Evolutionary conservation across 1,140 invertebrate genomes (phyloP).

Genomic region (Oscheius sp.): DNA sequence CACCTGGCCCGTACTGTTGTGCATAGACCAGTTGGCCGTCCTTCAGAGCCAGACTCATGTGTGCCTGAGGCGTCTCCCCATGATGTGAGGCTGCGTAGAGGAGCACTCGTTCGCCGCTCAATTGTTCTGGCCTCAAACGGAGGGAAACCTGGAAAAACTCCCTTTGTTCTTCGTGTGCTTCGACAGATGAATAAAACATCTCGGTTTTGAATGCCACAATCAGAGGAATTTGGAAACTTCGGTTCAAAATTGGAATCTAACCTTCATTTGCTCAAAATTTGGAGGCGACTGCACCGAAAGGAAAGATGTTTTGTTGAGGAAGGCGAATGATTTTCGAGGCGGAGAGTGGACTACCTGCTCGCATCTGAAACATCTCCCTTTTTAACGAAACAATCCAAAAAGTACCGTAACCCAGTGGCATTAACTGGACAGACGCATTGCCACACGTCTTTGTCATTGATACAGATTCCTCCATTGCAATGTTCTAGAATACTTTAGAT

Average conservation of each 20-base stretch:
- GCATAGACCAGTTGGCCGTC: not conserved
- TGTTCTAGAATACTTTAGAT: conserved; percentile 38
- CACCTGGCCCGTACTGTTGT: not conserved
- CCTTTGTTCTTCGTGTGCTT: too few relatives aligned
- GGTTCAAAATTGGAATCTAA: not conserved
- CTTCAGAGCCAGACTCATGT: not conserved
- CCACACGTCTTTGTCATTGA: conserved; percentile 30
- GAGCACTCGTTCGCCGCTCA: not conserved
- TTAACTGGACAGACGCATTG: conserved; percentile 49
- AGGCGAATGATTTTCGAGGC: not conserved
- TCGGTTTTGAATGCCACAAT: not conserved
- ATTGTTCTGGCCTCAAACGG: not conserved
- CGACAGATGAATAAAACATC: too few relatives aligned
- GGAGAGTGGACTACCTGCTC: not conserved
- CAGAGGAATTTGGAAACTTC: too few relatives aligned
- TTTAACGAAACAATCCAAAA: too few relatives aligned
- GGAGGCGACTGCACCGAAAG: conserved; percentile 39
- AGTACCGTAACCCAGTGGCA: conserved; percentile 8
- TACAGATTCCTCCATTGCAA: conserved; percentile 46
- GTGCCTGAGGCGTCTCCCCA: not conserved
- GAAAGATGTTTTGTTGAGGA: conserved; percentile 39
- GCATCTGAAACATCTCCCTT: not conserved
- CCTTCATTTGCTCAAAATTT: conserved; percentile 12
- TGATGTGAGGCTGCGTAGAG: not conserved
- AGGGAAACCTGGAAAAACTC: conserved; percentile 3